These are phyloP conservation scores for Dicaeum eximium DNA, from an alignment of 2,113 vertebrate species.

Conservation along the genomic window DNA sequence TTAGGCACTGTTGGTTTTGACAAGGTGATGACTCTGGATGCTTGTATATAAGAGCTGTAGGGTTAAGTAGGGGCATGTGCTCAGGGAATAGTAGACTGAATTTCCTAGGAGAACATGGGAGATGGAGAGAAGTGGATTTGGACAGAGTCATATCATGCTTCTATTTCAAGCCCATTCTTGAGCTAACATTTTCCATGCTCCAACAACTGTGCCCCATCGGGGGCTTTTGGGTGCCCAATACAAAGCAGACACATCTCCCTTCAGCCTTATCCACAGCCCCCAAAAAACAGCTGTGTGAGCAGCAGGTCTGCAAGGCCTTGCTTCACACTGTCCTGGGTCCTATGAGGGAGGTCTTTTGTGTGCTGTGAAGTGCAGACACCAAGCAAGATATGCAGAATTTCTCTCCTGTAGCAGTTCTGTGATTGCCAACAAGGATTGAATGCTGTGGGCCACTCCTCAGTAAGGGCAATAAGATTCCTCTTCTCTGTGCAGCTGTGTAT, in stretches of 20 bases:
- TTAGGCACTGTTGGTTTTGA: neutral
- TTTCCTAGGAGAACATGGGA: neutral
- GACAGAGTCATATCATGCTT: neutral
- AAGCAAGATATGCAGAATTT: neutral
- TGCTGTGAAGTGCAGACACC: neutral
- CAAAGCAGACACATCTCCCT: neutral
- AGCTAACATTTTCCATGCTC: neutral
- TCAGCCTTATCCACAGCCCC: neutral
- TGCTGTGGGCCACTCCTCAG: neutral
- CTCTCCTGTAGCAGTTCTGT: neutral
- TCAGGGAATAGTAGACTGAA: neutral
- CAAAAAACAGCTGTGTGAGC: neutral
- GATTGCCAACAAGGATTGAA: neutral
- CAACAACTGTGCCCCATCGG: accelerated
- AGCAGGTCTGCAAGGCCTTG: accelerated
- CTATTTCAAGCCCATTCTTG: neutral
- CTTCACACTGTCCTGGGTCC: neutral
- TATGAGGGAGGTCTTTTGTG: accelerated
- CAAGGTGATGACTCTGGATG: neutral
- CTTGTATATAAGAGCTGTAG: neutral
- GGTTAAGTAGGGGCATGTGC: neutral
- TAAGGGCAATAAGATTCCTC: neutral
- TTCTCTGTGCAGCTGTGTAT: neutral
- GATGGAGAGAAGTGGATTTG: neutral
- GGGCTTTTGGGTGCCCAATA: neutral